Conservation (phyloP, 2,797 vertebrate species). For the Rhynchotus rufescens region DNA sequence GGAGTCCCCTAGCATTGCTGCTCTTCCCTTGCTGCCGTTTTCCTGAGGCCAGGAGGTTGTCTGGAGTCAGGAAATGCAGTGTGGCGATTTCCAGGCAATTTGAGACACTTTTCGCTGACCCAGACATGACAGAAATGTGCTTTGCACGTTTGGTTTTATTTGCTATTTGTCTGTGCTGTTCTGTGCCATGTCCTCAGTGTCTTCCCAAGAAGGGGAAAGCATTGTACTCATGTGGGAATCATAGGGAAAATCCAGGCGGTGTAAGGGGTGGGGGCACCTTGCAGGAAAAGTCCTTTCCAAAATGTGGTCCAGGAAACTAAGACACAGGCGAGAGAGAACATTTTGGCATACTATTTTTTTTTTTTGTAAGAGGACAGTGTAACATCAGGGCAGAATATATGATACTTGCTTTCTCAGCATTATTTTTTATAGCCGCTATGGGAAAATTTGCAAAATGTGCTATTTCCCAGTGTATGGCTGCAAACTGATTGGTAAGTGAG, state of each 20-base stretch:
- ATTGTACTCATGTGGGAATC: fast-evolving
- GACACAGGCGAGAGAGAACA: background rate
- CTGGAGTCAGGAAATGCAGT: background rate
- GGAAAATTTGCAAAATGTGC: background rate
- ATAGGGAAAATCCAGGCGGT: background rate
- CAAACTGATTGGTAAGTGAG: background rate
- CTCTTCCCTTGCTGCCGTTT: background rate
- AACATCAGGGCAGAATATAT: background rate
- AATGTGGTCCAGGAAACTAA: fast-evolving
- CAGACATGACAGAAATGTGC: background rate
- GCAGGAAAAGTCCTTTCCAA: background rate
- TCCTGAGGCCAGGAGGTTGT: background rate
- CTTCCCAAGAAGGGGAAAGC: background rate
- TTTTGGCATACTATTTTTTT: background rate
- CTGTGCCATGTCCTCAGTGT: fast-evolving
- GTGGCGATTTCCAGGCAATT: background rate
- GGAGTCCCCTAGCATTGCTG: background rate
- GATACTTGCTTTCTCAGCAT: background rate
- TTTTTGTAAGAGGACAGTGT: background rate
- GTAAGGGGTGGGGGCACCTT: background rate
- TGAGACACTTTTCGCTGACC: background rate
- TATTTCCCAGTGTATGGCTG: background rate
- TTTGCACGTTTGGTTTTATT: background rate
- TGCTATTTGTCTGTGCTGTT: background rate
- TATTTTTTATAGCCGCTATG: background rate